Base-by-base conservation (phyloP, 2,113 vertebrate species). In the Albula goreensis region DNA sequence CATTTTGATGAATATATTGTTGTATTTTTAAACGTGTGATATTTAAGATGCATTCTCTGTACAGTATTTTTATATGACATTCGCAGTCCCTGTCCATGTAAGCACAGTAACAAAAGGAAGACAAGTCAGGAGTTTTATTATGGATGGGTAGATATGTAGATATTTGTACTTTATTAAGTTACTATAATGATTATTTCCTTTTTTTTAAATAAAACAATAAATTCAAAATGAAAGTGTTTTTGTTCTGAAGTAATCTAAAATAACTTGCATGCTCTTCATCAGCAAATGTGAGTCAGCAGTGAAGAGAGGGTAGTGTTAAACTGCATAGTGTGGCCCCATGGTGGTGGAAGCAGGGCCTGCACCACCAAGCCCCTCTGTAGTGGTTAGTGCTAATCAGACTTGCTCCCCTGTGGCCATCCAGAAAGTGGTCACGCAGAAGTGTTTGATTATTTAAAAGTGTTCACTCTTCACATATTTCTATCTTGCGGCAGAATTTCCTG, bases 61-160 rank as follows among this genome's bases (percentile, higher is more conserved):
- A 96, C 95, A 97, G 93, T 97, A 96, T 97, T 96, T 97, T 96
- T 96, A 91, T 96, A 96, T 93, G 70, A 85, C 85, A 93, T 96
- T 96, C 84, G 11, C 70, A 0, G 94, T 94, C 92, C 94, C 94
- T 94, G 92, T 93, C 94, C 95, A 60, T 60, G 12, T 10, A 13
- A 41, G 31, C 31, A 96, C 95, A 94, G 92, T 89, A 89, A 89
- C 92, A 92, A 88, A 90, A 91, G 90, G 92, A 3, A 60, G 83
- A 83, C 86, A 91, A 88, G 88, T 89, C 89, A 90, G 91, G 94
- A 92, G 88, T 92, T 90, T 93, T 93, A 93, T 92, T 94, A 91
- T 94, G 90, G 90, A 25, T 92, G 94, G 93, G 92, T 92, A 90
- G 91, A 48, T 80, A 85, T 96, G 92, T 93, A 93, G 93, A 94